Conservation (phyloP, 2,888 invertebrate genomes). For the Lithophane socia region DNA sequence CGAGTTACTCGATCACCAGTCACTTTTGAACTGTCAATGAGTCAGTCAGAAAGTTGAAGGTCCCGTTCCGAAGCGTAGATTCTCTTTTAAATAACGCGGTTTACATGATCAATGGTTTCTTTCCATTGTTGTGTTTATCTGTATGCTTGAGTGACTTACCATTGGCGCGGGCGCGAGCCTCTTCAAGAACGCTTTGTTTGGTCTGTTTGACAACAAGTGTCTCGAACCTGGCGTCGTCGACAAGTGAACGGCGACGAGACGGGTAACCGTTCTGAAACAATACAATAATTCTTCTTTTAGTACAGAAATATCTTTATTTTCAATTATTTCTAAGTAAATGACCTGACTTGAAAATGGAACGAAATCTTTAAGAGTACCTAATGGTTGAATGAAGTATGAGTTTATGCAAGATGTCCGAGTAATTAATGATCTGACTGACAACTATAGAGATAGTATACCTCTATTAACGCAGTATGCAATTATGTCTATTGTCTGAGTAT, state of each 20-base stretch:
- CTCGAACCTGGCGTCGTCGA: constrained; percentile 99
- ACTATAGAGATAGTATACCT: constrained; percentile 5
- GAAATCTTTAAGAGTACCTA: neutral
- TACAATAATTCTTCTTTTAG: constrained; percentile 22
- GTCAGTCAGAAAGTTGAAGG: neutral
- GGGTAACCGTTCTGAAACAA: constrained; percentile 98
- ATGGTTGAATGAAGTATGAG: constrained; percentile 12
- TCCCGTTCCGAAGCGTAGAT: neutral
- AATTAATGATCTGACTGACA: constrained; percentile 13
- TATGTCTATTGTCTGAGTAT: constrained; percentile 27
- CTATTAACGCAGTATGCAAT: constrained; percentile 29
- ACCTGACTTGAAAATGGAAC: constrained; percentile 3
- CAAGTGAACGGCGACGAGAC: constrained; percentile 98
- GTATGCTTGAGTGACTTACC: constrained; percentile 90
- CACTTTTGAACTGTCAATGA: neutral
- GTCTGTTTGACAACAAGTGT: constrained; percentile 98
- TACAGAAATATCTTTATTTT: neutral
- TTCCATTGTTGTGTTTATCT: neutral
- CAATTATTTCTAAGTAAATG: neutral
- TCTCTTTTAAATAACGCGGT: neutral
- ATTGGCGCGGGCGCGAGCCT: constrained; percentile 96
- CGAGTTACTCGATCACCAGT: neutral
- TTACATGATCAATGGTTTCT: neutral
- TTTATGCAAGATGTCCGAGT: neutral
- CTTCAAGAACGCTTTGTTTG: constrained; percentile 97